Base-by-base conservation (phyloP, 2,113 vertebrate species). In the Tachysurus vachellii region DNA sequence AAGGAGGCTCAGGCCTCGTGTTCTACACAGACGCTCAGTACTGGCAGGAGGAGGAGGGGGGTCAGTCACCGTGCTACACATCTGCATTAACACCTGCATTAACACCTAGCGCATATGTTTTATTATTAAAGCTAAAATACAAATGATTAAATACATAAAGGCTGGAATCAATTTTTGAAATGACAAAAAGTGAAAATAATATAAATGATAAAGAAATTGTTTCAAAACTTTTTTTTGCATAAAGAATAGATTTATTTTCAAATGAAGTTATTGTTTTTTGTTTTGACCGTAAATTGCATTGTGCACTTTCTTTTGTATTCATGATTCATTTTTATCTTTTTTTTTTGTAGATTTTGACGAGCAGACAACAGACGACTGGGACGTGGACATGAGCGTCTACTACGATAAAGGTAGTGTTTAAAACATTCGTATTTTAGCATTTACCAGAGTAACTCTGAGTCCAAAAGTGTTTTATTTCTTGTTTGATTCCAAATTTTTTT, bases 21-120 rank as follows among this genome's bases (percentile, higher is more conserved):
- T 99, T 99, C 92, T 99, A 99, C 93, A 99, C 98, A 0, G 98
- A 99, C 0, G 97, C 98, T 23, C 98, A 99, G 88, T 97, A 96
- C 91, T 99, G 98, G 98, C 96, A 96, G 89, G 95, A 98, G 89
- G 92, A 98, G 76, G 96, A 98, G 4, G 97, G 97, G 95, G 98
- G 98, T 98, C 90, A 91, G 1, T 14, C 75, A 11, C 19, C 23
- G 9, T 16, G 2, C 79, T 5, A 0, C 77, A 80, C 77, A 80
- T 36, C 28, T 57, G 28, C 77, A 80, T 8, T 17, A 0, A 79
- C 76, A 79, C 8, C 76, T 50, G 47, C 23, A 14, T 19, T 42
- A 3, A 70, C 28, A 1, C 16, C 31, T 70, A 16, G 23, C 21
- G 26, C 71, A 26, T 19, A 73, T 28, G 16, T 14, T 31, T 13